phyloP scores from a whole-genome alignment of 2,888 invertebrate genomes.

The Chydorus sphaericus region DNA sequence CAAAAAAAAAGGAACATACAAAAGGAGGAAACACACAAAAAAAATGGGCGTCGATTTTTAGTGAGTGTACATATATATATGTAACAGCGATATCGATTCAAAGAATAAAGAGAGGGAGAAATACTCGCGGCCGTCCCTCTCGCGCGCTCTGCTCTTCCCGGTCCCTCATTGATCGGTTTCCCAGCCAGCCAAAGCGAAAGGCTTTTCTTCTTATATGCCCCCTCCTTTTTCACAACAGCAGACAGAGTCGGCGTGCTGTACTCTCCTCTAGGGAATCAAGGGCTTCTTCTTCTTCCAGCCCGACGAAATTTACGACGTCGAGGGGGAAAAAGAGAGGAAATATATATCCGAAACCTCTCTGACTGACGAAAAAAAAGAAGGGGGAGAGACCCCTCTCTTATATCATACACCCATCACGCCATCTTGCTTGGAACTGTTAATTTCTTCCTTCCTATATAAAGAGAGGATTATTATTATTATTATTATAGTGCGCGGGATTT shows the following conservation, averaged over 20 bases:
- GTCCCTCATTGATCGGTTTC: constrained; percentile 1
- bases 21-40: too few species aligned
- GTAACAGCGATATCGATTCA: too few species aligned
- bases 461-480: neutral
- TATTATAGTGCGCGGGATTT: too few species aligned
- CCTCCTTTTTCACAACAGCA: too few species aligned
- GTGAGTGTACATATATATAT: too few species aligned
- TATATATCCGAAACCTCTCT: constrained; percentile 5
- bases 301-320: constrained; percentile 7
- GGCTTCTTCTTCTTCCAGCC: neutral
- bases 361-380: neutral
- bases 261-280: constrained; percentile 4
- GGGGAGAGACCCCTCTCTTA: neutral
- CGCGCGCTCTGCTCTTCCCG: too few species aligned
- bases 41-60: too few species aligned
- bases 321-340: neutral
- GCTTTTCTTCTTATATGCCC: neutral
- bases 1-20: too few species aligned
- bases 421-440: neutral
- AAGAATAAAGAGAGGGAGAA: neutral
- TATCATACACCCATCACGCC: constrained; percentile 6
- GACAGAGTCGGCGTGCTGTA: too few species aligned
- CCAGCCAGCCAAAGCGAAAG: neutral
- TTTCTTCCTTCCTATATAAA: constrained; percentile 1
- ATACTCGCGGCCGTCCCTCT: neutral